Conservation (phyloP, 2,797 vertebrate genomes). For the Hypotaenidia philippensis region DNA sequence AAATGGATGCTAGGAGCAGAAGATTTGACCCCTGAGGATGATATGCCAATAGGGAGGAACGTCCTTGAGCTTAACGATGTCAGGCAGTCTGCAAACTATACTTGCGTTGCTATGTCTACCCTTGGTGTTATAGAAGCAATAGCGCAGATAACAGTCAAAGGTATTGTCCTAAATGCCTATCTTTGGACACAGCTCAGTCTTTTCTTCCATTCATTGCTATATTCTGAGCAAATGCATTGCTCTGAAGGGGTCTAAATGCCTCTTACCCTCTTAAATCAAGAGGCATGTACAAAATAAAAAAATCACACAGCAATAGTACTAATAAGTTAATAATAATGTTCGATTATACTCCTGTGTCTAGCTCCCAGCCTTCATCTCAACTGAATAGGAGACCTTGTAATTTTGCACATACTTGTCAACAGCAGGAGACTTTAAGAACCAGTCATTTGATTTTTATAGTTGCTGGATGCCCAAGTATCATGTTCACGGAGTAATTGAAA, state of each 20-base stretch:
- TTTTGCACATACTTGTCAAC: not conserved
- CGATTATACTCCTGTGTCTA: not conserved
- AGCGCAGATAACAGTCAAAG: conserved; percentile 99
- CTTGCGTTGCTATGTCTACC: conserved; percentile 98
- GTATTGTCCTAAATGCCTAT: conserved; percentile 74
- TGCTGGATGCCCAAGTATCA: not conserved
- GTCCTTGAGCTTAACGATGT: conserved; percentile 98
- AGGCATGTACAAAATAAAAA: not conserved
- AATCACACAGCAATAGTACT: not conserved
- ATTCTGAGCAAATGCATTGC: not conserved
- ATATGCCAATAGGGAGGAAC: conserved; percentile 99
- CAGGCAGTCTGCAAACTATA: conserved; percentile 98
- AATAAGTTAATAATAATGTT: not conserved
- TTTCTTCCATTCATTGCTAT: not conserved
- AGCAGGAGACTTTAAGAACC: not conserved
- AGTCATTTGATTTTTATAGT: not conserved
- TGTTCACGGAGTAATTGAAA: not conserved
- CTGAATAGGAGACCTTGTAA: not conserved
- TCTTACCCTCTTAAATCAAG: not conserved
- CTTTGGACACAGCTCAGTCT: not conserved
- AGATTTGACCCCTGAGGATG: conserved; percentile 97
- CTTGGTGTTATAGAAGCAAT: conserved; percentile 98
- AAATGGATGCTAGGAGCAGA: conserved; percentile 99
- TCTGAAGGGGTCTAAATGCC: not conserved
- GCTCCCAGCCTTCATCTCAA: not conserved